Evolutionary conservation across 2,113 vertebrate species (phyloP), one percentile per base, ranked within the genome.

Genomic region (Semicossyphus pulcher): DNA sequence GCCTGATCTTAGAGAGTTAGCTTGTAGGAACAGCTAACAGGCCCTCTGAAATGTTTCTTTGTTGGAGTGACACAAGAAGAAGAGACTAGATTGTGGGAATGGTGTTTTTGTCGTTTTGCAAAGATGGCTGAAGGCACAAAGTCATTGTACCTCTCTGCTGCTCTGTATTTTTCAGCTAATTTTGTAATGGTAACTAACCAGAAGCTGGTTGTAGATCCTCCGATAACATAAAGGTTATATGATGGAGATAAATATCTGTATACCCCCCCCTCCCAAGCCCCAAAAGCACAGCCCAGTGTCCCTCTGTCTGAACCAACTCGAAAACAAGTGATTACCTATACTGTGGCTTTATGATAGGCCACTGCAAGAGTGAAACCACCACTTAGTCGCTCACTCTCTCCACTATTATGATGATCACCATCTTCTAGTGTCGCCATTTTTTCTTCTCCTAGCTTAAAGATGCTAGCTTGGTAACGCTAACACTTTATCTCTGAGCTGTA

Each of bases 91-190:
- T 66, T 75, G 78, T 76, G 66, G 86, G 73, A 85, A 84, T 80
- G 60, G 53, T 63, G 64, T 84, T 86, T 76, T 73, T 82, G 56
- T 76, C 72, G 52, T 84, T 85, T 66, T 68, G 69, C 51, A 64
- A 85, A 78, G 81, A 86, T 80, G 83, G 83, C 82, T 79, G 80
- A 86, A 89, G 87, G 89, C 92, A 91, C 88, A 92, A 89, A 83
- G 84, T 92, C 78, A 72, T 85, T 78, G 83, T 86, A 89, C 85
- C 78, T 86, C 85, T 90, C 84, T 91, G 86, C 85, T 86, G 89
- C 90, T 91, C 86, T 85, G 75, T 84, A 82, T 84, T 88, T 87
- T 76, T 71, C 80, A 85, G 76, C 73, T 87, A 83, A 76, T 89
- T 89, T 90, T 82, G 58, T 85, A 80, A 85, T 10, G 15, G 72